Evolutionary conservation across 2,888 invertebrate genomes (phyloP).

Genomic region (Phlogophora meticulosa): DNA sequence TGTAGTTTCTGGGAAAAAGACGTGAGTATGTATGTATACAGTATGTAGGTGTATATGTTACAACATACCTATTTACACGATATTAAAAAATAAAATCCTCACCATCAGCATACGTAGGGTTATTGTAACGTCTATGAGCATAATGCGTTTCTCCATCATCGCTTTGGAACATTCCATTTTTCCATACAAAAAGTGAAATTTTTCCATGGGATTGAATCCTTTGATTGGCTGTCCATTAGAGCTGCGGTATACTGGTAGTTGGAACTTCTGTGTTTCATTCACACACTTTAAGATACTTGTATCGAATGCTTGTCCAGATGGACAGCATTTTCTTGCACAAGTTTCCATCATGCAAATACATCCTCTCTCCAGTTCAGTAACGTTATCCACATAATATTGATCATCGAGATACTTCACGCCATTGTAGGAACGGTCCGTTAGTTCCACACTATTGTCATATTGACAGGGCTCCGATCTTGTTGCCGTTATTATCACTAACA

Average conservation of each 20-base stretch:
- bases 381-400: conserved; percentile 73
- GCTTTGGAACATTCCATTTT: neutral
- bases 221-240: neutral
- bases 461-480: conserved; percentile 52
- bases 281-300: accelerated
- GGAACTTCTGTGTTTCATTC: neutral
- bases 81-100: conserved; percentile 4
- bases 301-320: conserved; percentile 71
- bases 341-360: conserved; percentile 74
- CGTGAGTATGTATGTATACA: too few relatives aligned
- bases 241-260: neutral
- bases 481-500: conserved; percentile 38
- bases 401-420: conserved; percentile 68
- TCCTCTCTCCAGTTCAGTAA: conserved; percentile 66
- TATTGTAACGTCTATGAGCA: too few relatives aligned
- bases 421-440: conserved; percentile 48
- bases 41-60: too few relatives aligned
- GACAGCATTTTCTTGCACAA: conserved; percentile 81
- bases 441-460: conserved; percentile 30
- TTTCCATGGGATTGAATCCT: conserved; percentile 12
- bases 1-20: too few relatives aligned
- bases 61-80: conserved; percentile 4
- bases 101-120: neutral
- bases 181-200: conserved; percentile 12
- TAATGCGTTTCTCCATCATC: accelerated